Evolutionary conservation across 2,888 invertebrate species (phyloP).

Genomic region (Trachelus stipa): DNA sequence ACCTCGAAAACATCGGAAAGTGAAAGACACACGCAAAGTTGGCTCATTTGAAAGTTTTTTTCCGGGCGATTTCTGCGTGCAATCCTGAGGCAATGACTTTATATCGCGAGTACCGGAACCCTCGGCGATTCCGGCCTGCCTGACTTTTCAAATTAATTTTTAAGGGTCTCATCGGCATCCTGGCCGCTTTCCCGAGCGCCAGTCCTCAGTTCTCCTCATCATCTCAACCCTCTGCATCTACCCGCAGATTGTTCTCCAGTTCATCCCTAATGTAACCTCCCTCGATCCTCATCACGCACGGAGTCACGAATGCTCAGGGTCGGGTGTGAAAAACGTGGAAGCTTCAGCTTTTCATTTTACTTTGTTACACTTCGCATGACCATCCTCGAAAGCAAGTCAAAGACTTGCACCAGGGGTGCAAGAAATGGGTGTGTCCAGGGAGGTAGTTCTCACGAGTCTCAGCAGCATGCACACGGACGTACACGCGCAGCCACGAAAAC

Average conservation of each 20-base stretch:
- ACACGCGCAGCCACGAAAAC: background rate
- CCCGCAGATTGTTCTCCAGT: background rate
- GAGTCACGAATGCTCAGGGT: background rate
- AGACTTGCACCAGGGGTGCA: background rate
- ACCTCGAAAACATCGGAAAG: slow-evolving; percentile 45
- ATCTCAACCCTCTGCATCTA: background rate
- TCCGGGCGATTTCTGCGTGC: slow-evolving; percentile 20
- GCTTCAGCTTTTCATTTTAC: background rate
- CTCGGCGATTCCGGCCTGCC: slow-evolving; percentile 7
- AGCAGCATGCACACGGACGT: background rate
- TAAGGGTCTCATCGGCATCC: slow-evolving; percentile 40
- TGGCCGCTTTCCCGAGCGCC: background rate
- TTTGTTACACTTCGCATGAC: background rate
- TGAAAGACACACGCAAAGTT: slow-evolving; percentile 67
- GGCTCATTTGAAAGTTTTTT: slow-evolving; percentile 61
- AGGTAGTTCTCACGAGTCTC: background rate
- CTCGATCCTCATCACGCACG: background rate
- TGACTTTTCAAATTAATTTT: slow-evolving; percentile 60
- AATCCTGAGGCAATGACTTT: slow-evolving; percentile 14
- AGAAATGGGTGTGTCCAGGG: background rate
- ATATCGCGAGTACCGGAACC: slow-evolving; percentile 1
- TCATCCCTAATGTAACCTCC: background rate
- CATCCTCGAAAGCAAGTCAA: background rate
- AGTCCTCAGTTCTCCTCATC: background rate
- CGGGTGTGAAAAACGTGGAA: background rate